Base-by-base conservation (phyloP, 1,140 invertebrate genomes). In the Scaptomyza montana region DNA sequence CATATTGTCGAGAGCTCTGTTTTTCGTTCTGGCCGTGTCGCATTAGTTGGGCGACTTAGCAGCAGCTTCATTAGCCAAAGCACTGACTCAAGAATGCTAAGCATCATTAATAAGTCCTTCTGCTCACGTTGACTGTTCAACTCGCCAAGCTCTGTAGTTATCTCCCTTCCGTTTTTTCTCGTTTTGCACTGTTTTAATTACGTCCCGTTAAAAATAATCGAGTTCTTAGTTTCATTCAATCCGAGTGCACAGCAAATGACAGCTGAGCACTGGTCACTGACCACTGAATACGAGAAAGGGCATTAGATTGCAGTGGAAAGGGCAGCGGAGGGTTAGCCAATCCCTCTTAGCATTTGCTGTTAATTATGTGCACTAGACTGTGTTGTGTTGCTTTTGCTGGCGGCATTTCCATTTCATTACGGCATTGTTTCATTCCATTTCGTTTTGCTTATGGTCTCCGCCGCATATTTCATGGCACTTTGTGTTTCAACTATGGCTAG, bases 311-410 rank as follows among this genome's bases (percentile, higher is more conserved):
- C 16, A 16, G 16, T 16, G 16, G 16, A 16, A 1, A 16, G 8
- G 25, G 21, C 13, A 12, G 16, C 2, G 13, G 9, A 6, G 8
- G 30, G 28, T 8, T 54, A 36, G 47, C 19, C 63, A 67, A 67
- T 66, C 28, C 33, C 49, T 67, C 33, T 19, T 41, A 46, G 63
- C 43, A 43, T 53, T 39, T 43, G 30, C 59, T 54, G 81, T 74
- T 87, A 86, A 86, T 86, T 86, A 86, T 86, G 78, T 86, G 82
- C 82, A 87, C 78, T 74, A 87, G 81, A 86, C 82, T 80, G 85
- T 86, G 12, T 5, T 43, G 33, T 36, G 33, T 36, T 36, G 70
- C 51, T 61, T 61, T 19, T 73, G 50, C 70, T 57, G 63, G 51
- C 71, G 66, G 71, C 57, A 59, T 68, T 61, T 61, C 49, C 28